Conservation (phyloP, 2,888 invertebrate species). For the Melieria omissa region DNA sequence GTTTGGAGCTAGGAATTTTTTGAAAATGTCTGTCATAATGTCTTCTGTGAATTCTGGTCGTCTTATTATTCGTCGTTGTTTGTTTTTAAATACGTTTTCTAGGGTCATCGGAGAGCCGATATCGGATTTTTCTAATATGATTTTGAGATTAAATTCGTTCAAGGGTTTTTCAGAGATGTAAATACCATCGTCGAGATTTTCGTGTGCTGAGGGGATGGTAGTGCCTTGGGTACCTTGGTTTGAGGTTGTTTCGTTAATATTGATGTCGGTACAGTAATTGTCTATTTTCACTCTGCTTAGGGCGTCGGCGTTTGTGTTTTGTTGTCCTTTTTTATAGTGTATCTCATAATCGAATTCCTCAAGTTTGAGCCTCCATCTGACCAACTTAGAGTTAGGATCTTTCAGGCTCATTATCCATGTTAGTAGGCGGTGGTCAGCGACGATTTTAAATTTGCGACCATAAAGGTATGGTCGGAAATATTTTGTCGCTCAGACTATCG, state of each 20-base stretch:
- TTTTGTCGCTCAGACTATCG: constrained; percentile 41
- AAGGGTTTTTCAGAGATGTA: constrained; percentile 42
- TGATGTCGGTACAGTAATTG: constrained; percentile 20
- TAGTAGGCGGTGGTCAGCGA: constrained; percentile 62
- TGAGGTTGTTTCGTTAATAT: constrained; percentile 23
- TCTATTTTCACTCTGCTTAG: constrained; percentile 39
- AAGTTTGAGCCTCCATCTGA: too few relatives aligned
- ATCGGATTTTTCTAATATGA: constrained; percentile 34
- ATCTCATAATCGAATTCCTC: constrained; percentile 49
- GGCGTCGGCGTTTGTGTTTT: constrained; percentile 45
- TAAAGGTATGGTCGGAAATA: constrained; percentile 59
- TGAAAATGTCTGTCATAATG: constrained; percentile 33
- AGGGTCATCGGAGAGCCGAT: constrained; percentile 17
- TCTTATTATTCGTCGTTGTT: constrained; percentile 38
- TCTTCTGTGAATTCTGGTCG: constrained; percentile 35
- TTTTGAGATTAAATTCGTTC: constrained; percentile 40
- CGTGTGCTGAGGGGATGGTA: constrained; percentile 35
- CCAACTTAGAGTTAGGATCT: constrained; percentile 58
- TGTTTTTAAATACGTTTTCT: too few relatives aligned
- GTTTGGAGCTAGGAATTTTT: constrained; percentile 34
- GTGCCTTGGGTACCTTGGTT: constrained; percentile 28
- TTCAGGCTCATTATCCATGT: constrained; percentile 59
- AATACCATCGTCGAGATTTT: too few relatives aligned
- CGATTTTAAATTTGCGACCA: constrained; percentile 58
- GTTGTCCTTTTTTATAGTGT: constrained; percentile 45